Evolutionary conservation across 2,113 vertebrate genomes (phyloP).

Genomic region (Sinocyclocheilus rhinocerous): DNA sequence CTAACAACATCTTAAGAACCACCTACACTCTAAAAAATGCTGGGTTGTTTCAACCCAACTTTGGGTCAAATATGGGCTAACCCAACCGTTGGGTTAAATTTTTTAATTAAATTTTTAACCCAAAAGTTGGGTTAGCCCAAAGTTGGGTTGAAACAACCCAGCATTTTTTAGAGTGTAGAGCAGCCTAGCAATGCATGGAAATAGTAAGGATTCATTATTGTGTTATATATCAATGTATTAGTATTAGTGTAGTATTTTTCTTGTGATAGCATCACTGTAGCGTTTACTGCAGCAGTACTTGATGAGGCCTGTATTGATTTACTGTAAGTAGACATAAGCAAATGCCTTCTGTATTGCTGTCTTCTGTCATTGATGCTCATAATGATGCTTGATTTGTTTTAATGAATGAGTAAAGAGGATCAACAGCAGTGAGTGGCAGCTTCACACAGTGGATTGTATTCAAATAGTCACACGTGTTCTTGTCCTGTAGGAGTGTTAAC

Average conservation of each 20-base stretch:
- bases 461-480: slow-evolving; percentile 21
- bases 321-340: not conserved
- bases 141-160: no score
- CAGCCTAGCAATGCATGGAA: not conserved
- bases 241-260: no score
- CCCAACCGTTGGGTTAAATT: no score
- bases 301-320: not conserved
- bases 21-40: no score
- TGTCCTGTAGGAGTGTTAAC: slow-evolving; percentile 27
- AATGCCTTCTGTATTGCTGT: not conserved
- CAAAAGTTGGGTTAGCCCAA: no score
- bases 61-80: no score
- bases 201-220: not conserved
- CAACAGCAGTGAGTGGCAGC: slow-evolving; percentile 31
- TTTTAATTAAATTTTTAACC: no score
- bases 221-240: not conserved
- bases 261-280: no score
- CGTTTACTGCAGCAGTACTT: not conserved
- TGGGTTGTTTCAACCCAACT: no score
- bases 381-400: not conserved
- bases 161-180: no score
- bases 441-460: slow-evolving; percentile 12
- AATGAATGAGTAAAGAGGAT: not conserved
- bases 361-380: not conserved
- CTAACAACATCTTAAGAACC: not conserved